Evolutionary conservation across 2,888 invertebrate species (phyloP), one percentile per base, ranked within the genome.

Genomic region (Taphrorychus bicolor): DNA sequence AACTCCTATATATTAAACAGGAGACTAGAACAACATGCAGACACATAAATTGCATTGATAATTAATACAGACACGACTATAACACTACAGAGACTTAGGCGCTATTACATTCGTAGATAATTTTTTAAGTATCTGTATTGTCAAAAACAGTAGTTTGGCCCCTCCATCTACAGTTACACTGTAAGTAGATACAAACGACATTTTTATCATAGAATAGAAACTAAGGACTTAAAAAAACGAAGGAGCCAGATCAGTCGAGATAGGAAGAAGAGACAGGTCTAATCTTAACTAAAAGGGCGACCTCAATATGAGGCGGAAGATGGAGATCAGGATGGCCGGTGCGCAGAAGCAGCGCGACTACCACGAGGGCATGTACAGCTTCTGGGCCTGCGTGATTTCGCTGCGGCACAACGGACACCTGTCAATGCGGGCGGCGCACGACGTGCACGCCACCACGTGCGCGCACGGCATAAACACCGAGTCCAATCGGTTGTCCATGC

Each of bases 381-480:
- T 88, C 82, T 91, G 89, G 22, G 88, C 85, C 73, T 88, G 87
- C 56, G 88, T 86, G 70, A 93, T 90, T 76, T 87, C 87, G 3
- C 89, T 85, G 17, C 93, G 86, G 79, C 93, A 93, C 23, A 93
- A 82, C 0, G 93, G 93, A 79, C 93, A 93, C 66, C 88, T 85
- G 67, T 88, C 87, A 79, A 93, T 90, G 76, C 88, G 87, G 2
- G 87, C 85, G 2, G 94, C 93, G 79, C 95, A 95, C 18, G 86
- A 84, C 41, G 85, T 83, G 83, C 95, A 95, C 76, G 94, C 92
- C 56, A 92, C 89, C 58, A 93, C 91, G 82, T 95, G 95, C n/a
- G 92, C 88, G 80, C 95, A 95, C 1, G 95, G 95, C 83, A 92
- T 89, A 83, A 95, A 91, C 74, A 92, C 90, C 32, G 92, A 90